phyloP scores from a whole-genome alignment of 2,797 vertebrate genomes.

The Labeo calbasu region DNA sequence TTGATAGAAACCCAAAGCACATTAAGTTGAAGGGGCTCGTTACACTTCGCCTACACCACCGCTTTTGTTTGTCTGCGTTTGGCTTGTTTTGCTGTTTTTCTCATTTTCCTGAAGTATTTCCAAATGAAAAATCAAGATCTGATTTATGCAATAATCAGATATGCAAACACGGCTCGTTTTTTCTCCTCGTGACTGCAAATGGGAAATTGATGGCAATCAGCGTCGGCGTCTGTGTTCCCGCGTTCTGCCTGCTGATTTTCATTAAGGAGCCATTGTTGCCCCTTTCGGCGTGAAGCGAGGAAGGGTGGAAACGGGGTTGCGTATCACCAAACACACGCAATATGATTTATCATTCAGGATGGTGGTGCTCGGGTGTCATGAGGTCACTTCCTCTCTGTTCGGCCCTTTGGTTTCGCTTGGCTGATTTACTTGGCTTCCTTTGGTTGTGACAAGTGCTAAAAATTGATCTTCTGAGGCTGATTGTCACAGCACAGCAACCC shows the following conservation, averaged over 20 bases:
- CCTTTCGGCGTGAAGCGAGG: slow-evolving; percentile 13
- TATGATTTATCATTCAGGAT: slow-evolving; percentile 57
- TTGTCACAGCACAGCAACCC: slow-evolving; percentile 50
- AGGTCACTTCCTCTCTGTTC: slow-evolving; percentile 57
- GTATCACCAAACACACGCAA: slow-evolving; percentile 34
- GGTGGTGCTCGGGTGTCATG: slow-evolving; percentile 31
- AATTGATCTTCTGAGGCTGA: slow-evolving; percentile 55
- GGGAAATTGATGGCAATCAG: slow-evolving; percentile 62
- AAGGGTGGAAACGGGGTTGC: slow-evolving; percentile 39
- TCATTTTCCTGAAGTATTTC: slow-evolving; percentile 51
- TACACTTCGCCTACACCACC: slow-evolving; percentile 3
- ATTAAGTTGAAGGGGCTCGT: slow-evolving; percentile 8
- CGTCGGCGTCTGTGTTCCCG: slow-evolving; percentile 43
- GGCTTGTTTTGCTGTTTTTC: slow-evolving; percentile 39
- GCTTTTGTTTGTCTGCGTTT: slow-evolving; percentile 22
- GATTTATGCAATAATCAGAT: slow-evolving; percentile 62
- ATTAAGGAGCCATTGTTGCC: slow-evolving; percentile 58
- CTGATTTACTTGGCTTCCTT: slow-evolving; percentile 54
- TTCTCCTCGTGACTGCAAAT: slow-evolving; percentile 57
- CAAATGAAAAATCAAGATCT: slow-evolving; percentile 55
- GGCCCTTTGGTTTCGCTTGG: slow-evolving; percentile 26
- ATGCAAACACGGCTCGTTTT: slow-evolving; percentile 57
- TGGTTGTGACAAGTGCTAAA: slow-evolving; percentile 58
- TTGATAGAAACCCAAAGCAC: slow-evolving; percentile 23
- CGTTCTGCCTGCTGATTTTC: slow-evolving; percentile 56